These are phyloP conservation scores for Callionymus lyra DNA, from an alignment of 2,113 vertebrate genomes.

Conservation along the genomic window DNA sequence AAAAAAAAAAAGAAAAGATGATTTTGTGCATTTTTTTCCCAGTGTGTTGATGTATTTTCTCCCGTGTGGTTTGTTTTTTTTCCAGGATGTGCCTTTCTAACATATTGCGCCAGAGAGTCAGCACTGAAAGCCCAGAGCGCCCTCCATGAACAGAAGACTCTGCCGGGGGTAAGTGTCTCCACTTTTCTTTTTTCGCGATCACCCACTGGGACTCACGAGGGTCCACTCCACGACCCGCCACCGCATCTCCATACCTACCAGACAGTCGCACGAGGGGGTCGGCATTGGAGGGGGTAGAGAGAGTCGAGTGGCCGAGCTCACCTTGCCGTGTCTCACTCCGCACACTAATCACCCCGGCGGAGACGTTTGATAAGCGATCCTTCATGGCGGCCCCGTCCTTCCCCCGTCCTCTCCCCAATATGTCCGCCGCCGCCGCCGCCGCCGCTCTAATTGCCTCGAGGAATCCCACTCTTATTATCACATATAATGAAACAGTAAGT, in stretches of 20 bases:
- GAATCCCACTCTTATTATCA: slow-evolving; percentile 64
- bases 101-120: slow-evolving; percentile 96
- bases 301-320: slow-evolving; percentile 48
- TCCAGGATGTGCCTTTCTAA: slow-evolving; percentile 94
- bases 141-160: slow-evolving; percentile 94
- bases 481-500: slow-evolving; percentile 68
- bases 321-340: slow-evolving; percentile 58
- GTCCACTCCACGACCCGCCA: slow-evolving; percentile 1
- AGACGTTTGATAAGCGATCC: slow-evolving; percentile 58
- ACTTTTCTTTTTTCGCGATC: slow-evolving; percentile 20
- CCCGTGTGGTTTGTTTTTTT: slow-evolving; percentile 23
- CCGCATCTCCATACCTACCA: slow-evolving; percentile 1
- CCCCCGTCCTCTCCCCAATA: slow-evolving; percentile 62
- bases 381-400: slow-evolving; percentile 57
- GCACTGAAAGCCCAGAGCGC: slow-evolving; percentile 97
- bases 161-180: slow-evolving; percentile 87
- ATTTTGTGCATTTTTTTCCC: too few relatives aligned
- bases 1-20: too few relatives aligned
- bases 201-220: slow-evolving; percentile 38
- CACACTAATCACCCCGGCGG: slow-evolving; percentile 50
- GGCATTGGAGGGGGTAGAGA: slow-evolving; percentile 4
- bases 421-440: slow-evolving; percentile 52
- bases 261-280: too few relatives aligned
- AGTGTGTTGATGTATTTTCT: too few relatives aligned
- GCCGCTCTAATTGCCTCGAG: slow-evolving; percentile 64